These are phyloP conservation scores for Planococcus citri DNA, from an alignment of 1,140 invertebrate genomes.

Conservation along the genomic window DNA sequence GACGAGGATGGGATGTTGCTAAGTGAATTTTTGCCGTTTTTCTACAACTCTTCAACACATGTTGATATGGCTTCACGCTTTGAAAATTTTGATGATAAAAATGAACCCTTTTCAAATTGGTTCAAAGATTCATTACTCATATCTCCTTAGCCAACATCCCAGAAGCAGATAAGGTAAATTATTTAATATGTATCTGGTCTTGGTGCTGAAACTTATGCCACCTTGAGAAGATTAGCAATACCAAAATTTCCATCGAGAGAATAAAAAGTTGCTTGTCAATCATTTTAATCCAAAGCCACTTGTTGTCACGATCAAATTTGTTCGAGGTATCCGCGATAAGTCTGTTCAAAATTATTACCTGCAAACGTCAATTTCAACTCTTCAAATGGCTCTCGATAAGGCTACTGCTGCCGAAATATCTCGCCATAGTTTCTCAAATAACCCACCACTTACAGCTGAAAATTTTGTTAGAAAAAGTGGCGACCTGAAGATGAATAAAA, in stretches of 20 bases:
- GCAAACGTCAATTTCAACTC: background rate
- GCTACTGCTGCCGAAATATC: background rate
- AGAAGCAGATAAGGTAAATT: background rate
- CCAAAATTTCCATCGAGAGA: background rate
- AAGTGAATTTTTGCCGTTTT: no score
- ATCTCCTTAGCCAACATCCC: background rate
- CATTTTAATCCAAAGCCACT: background rate
- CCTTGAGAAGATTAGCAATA: background rate
- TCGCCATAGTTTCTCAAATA: background rate
- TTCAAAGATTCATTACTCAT: background rate
- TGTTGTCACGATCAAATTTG: no score
- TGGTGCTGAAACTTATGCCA: background rate
- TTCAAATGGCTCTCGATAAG: background rate
- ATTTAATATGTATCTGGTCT: background rate
- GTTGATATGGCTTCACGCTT: no score
- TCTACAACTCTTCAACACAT: no score
- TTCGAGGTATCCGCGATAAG: no score
- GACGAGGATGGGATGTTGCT: no score
- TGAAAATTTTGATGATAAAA: background rate
- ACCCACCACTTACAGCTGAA: background rate
- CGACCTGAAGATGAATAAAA: no score
- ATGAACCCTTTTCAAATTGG: background rate
- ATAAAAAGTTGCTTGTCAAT: background rate
- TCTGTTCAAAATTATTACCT: no score
- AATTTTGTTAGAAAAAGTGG: no score